Evolutionary conservation across 1,140 invertebrate genomes (phyloP), one percentile per base, ranked within the genome.

Genomic region (Phymorhynchus buccinoides): DNA sequence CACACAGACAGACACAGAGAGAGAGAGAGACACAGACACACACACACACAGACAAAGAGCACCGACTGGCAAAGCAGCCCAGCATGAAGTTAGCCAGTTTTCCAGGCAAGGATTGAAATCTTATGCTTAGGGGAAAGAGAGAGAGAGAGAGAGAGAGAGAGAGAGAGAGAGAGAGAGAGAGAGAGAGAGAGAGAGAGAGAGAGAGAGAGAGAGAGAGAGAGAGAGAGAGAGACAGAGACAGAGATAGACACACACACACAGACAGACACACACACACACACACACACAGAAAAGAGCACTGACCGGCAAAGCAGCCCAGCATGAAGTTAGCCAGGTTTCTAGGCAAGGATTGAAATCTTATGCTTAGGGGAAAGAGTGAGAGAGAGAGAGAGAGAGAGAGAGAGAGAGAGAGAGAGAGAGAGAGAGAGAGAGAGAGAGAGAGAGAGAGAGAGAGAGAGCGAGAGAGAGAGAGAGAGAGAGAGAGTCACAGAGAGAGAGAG

Each of bases 291-390:
- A 52, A 22, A 52, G 9, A 52, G 48, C 48, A 22, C 7, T 22
- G 22, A 22, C 7, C 48, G 22, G 4, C 86, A 80, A 90, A 89
- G 80, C 91, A 91, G 12, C 88, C 90, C 14, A 88, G 89, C 62
- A 66, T 66, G 62, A 99, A 98, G 91, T 97, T 97, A 7, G 97
- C 96, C 3, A 96, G 95, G 87, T 96, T 96, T 1, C 98, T 98
- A 37, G 97, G 95, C 41, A 99, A 93, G 90, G n/a, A n/a, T n/a
- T n/a, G n/a, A n/a, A n/a, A n/a, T n/a, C n/a, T n/a, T n/a, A n/a
- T n/a, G n/a, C n/a, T n/a, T n/a, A n/a, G n/a, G n/a, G n/a, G n/a
- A n/a, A n/a, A n/a, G n/a, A n/a, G n/a, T n/a, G n/a, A n/a, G n/a
- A n/a, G n/a, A n/a, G n/a, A n/a, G n/a, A n/a, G n/a, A n/a, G n/a